Evolutionary conservation across 1,140 invertebrate genomes (phyloP).

Genomic region (Zophobas morio): DNA sequence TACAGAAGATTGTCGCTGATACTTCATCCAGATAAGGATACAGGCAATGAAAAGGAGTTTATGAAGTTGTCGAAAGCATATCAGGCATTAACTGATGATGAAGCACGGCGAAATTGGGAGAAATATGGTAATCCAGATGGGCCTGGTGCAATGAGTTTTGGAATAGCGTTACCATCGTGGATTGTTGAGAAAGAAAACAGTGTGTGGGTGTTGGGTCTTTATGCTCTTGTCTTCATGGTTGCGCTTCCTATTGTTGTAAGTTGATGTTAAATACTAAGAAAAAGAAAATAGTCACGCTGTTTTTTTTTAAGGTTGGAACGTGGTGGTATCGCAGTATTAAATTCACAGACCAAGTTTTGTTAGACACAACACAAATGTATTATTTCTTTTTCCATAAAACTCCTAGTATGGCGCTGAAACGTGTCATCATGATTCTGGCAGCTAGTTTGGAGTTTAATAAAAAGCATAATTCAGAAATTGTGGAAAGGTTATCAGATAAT

Average conservation of each 20-base stretch:
- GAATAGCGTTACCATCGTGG: conserved; percentile 99
- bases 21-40: conserved; percentile 98
- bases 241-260: conserved; percentile 88
- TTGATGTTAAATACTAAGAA: conserved; percentile 16
- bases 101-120: conserved; percentile 97
- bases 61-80: conserved; percentile 98
- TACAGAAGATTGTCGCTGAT: conserved; percentile 95
- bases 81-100: conserved; percentile 94
- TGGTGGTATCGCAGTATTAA: conserved; percentile 99
- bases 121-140: conserved; percentile 99
- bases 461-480: conserved; percentile 93
- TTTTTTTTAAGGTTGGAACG: conserved; percentile 81
- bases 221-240: conserved; percentile 98
- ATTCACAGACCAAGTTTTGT: conserved; percentile 95
- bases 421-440: conserved; percentile 96
- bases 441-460: conserved; percentile 97
- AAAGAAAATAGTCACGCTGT: not conserved
- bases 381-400: conserved; percentile 97
- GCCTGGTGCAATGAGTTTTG: conserved; percentile 98
- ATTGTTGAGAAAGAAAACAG: conserved; percentile 99
- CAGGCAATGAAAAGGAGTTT: conserved; percentile 97
- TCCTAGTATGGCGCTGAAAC: conserved; percentile 93
- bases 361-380: conserved; percentile 97
- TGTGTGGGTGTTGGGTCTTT: conserved; percentile 96
- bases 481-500: conserved; percentile 95